phyloP scores from a whole-genome alignment of 2,888 invertebrate genomes.

The Drosophila paramelanica region DNA sequence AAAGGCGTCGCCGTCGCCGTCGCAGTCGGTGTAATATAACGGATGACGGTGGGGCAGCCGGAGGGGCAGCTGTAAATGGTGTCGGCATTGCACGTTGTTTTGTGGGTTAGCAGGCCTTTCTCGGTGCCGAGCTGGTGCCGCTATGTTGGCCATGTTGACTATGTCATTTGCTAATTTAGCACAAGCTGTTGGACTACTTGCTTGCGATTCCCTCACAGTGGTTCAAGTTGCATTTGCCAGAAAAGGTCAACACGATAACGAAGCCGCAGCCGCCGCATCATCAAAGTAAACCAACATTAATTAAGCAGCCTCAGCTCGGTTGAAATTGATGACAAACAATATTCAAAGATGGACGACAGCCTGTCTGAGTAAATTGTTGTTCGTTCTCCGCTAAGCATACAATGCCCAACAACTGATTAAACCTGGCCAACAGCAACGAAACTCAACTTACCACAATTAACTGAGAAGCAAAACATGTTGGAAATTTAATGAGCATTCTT shows the following conservation, averaged over 20 bases:
- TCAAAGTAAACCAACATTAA: conserved; percentile 73
- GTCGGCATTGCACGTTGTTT: conserved; percentile 73
- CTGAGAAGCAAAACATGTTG: conserved; percentile 11
- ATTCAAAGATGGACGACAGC: conserved; percentile 31
- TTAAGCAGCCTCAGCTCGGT: conserved; percentile 62
- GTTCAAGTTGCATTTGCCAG: conserved; percentile 68
- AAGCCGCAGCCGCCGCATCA: conserved; percentile 24
- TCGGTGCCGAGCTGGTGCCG: conserved; percentile 19
- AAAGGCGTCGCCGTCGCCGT: conserved; percentile 37
- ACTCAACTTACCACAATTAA: not conserved
- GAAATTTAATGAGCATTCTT: conserved; percentile 23
- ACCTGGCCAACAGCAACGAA: not conserved
- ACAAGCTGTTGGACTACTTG: conserved; percentile 74
- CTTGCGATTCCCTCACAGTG: conserved; percentile 35
- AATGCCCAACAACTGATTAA: conserved; percentile 37
- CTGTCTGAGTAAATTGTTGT: conserved; percentile 20
- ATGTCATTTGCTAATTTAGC: conserved; percentile 79
- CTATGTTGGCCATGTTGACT: conserved; percentile 77
- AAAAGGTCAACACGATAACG: conserved; percentile 71
- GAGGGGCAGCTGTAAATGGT: conserved; percentile 50
- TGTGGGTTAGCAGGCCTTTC: conserved; percentile 76
- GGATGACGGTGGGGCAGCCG: no score
- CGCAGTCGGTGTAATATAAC: not conserved
- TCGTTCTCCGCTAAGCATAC: conserved; percentile 10
- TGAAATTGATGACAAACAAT: conserved; percentile 58